Percentiles rank a stretch among this genome's conserved stretches.
Evolutionary conservation across 37 sponge, comb jelly and placozoan genomes (phyloP).

Genomic region (Bolinopsis microptera): DNA sequence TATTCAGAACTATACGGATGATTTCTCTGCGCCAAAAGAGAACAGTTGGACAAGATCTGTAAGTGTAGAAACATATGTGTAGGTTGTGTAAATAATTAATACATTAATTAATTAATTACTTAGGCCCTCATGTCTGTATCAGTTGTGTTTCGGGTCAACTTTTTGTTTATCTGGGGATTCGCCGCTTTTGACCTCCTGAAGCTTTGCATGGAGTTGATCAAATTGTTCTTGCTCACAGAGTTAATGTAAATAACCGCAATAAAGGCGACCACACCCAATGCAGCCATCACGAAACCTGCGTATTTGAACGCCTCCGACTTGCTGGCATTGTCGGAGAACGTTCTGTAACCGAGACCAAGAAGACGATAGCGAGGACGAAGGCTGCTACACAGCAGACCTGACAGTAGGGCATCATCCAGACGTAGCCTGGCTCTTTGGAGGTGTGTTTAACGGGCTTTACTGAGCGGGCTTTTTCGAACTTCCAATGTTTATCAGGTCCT

Average conservation of each 20-base stretch:
- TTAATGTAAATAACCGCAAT: conserved; percentile 62
- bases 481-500: conserved; percentile 32
- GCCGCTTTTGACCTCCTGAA: conserved; percentile 19
- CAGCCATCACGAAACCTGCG: not conserved
- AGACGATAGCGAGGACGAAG: not conserved
- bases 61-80: too few relatives aligned
- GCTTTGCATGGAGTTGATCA: conserved; percentile 35
- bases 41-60: too few relatives aligned
- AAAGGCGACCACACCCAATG: not conserved
- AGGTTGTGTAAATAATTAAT: too few relatives aligned
- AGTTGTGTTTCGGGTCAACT: not conserved
- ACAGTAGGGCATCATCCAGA: conserved; percentile 25
- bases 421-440: not conserved
- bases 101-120: too few relatives aligned
- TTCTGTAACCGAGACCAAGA: conserved; percentile 34
- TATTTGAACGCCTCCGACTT: not conserved
- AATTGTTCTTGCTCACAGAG: conserved; percentile 43
- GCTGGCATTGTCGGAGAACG: not conserved
- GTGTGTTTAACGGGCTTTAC: not conserved
- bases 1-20: too few relatives aligned
- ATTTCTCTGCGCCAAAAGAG: too few relatives aligned
- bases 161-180: conserved; percentile 38
- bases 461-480: not conserved
- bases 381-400: conserved; percentile 5
- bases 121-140: not conserved